Evolutionary conservation across 2,113 vertebrate genomes (phyloP).

Genomic region (Datnioides undecimradiatus): DNA sequence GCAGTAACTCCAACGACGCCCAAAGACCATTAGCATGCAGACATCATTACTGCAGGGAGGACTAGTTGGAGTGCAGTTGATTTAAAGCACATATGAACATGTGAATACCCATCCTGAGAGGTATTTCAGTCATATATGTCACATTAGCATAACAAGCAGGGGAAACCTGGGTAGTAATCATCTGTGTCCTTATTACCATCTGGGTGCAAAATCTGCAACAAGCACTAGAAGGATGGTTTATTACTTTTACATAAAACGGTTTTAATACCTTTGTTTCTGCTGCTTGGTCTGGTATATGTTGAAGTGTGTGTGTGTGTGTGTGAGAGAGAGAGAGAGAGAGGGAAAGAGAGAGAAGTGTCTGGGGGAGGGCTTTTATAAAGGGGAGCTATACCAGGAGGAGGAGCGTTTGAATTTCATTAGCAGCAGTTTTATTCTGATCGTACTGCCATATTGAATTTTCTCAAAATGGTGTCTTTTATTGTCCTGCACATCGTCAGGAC

Average conservation of each 20-base stretch:
- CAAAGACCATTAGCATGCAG: slow-evolving; percentile 13
- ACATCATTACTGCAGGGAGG: slow-evolving; percentile 4
- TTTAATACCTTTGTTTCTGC: slow-evolving; percentile 46
- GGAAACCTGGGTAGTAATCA: slow-evolving; percentile 45
- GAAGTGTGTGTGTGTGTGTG: not conserved
- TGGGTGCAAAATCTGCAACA: slow-evolving; percentile 37
- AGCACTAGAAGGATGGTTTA: slow-evolving; percentile 41
- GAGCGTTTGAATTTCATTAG: slow-evolving; percentile 59
- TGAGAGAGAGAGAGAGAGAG: no score
- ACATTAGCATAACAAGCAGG: slow-evolving; percentile 58
- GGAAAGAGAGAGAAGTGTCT: slow-evolving; percentile 14
- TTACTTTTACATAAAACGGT: slow-evolving; percentile 44
- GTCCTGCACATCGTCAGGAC: slow-evolving; percentile 42
- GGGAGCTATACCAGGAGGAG: not conserved
- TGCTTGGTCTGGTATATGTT: not conserved
- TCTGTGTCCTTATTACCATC: slow-evolving; percentile 31
- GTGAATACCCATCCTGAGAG: not conserved
- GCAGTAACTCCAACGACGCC: not conserved
- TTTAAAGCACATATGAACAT: slow-evolving; percentile 29
- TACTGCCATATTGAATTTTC: slow-evolving; percentile 51
- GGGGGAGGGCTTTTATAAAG: slow-evolving; percentile 19
- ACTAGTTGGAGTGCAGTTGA: slow-evolving; percentile 22
- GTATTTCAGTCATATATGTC: slow-evolving; percentile 40
- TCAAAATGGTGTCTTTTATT: slow-evolving; percentile 52
- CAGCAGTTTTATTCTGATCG: slow-evolving; percentile 54